These are phyloP conservation scores for Ciconia nigra DNA, from an alignment of 2,797 vertebrate genomes.

Conservation along the genomic window DNA sequence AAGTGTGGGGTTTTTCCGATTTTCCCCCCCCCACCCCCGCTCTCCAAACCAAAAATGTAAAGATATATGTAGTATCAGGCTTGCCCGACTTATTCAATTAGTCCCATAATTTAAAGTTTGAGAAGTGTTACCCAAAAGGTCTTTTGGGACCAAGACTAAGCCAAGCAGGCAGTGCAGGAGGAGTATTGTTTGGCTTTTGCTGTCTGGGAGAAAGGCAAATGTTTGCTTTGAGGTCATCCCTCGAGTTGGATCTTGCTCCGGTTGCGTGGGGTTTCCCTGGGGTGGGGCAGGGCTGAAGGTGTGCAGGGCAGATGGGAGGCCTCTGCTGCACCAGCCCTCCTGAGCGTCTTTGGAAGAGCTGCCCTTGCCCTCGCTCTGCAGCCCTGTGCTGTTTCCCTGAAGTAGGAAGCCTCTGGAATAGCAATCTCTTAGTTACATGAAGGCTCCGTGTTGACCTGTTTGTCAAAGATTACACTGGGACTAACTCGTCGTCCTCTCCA, in stretches of 20 bases:
- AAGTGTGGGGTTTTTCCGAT: accelerated
- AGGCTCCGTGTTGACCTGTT: accelerated
- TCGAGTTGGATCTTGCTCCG: accelerated
- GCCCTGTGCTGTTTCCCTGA: not conserved
- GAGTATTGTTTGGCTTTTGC: not conserved
- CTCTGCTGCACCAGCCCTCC: not conserved
- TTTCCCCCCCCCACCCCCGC: accelerated
- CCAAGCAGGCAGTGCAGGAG: not conserved
- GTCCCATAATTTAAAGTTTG: not conserved
- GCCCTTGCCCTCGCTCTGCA: not conserved
- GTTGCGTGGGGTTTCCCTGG: not conserved
- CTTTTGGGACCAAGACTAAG: not conserved
- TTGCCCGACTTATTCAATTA: not conserved
- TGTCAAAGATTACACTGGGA: not conserved
- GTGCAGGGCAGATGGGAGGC: not conserved
- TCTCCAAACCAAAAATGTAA: not conserved
- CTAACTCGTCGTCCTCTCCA: not conserved
- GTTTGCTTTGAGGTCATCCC: not conserved
- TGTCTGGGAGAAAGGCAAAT: not conserved
- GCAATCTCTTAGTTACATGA: accelerated
- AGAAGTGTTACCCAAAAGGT: not conserved
- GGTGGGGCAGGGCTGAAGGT: too few relatives aligned
- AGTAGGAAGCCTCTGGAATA: not conserved
- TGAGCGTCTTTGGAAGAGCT: not conserved
- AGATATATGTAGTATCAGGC: not conserved